Evolutionary conservation across 1,140 invertebrate species (phyloP).

Genomic region (Drosophila sechellia): DNA sequence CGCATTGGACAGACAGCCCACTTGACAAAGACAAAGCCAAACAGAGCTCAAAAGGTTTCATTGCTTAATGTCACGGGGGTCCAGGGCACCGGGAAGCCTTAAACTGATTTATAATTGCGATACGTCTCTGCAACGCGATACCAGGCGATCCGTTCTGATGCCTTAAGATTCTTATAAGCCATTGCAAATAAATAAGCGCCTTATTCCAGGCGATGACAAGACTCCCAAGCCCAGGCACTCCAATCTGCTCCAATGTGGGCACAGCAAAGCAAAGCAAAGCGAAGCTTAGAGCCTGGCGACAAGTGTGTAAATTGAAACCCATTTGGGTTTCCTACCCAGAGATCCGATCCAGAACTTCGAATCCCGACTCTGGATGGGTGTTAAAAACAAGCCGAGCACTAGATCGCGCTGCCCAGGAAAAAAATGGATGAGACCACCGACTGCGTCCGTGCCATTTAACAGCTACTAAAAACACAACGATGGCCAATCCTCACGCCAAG

Average conservation of each 20-base stretch:
- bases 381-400: slow-evolving; percentile 73
- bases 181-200: slow-evolving; percentile 78
- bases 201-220: slow-evolving; percentile 73
- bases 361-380: slow-evolving; percentile 51
- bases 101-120: slow-evolving; percentile 81
- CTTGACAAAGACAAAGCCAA: slow-evolving; percentile 79
- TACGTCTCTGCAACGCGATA: slow-evolving; percentile 59
- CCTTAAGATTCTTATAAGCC: slow-evolving; percentile 33
- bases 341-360: slow-evolving; percentile 28
- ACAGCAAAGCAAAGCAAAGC: slow-evolving; percentile 31
- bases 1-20: slow-evolving; percentile 49
- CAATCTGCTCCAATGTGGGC: slow-evolving; percentile 43
- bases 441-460: slow-evolving; percentile 72
- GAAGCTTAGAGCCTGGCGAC: slow-evolving; percentile 38
- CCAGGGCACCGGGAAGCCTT: slow-evolving; percentile 48
- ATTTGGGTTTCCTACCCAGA: slow-evolving; percentile 40
- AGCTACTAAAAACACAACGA: slow-evolving; percentile 74
- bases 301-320: slow-evolving; percentile 79
- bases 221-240: slow-evolving; percentile 3
- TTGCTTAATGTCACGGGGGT: slow-evolving; percentile 77
- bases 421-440: slow-evolving; percentile 58
- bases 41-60: slow-evolving; percentile 80
- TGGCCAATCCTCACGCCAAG: slow-evolving; percentile 48
- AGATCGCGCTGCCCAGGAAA: slow-evolving; percentile 28
- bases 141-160: slow-evolving; percentile 2